Percentiles rank a stretch among this genome's conserved stretches.
These are phyloP conservation scores for Tortricodes alternella DNA, from an alignment of 2,888 invertebrate genomes.

Conservation along the genomic window DNA sequence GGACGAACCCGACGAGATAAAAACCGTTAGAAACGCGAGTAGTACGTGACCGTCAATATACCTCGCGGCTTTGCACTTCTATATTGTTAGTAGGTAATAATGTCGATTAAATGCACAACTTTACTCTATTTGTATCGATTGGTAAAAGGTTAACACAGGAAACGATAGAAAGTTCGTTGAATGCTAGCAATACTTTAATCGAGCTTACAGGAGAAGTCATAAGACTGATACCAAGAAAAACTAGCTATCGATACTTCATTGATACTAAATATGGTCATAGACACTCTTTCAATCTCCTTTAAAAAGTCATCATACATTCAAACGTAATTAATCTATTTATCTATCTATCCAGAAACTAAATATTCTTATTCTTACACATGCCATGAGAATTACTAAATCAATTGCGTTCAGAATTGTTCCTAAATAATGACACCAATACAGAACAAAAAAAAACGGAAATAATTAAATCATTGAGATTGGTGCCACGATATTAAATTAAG, in stretches of 20 bases:
- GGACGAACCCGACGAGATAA: constrained; percentile 49
- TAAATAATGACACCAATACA: not conserved
- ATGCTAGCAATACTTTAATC: no score
- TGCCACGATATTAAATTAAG: not conserved
- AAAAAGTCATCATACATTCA: no score
- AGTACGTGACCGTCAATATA: constrained; percentile 63
- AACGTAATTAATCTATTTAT: no score
- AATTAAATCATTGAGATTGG: not conserved
- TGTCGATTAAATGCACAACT: constrained; percentile 41
- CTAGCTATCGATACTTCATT: not conserved
- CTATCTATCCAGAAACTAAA: constrained; percentile 34
- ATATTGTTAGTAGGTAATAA: constrained; percentile 47
- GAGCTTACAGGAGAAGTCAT: no score
- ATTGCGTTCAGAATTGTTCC: constrained; percentile 14
- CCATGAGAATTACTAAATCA: constrained; percentile 37
- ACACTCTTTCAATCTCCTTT: constrained; percentile 40
- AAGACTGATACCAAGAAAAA: constrained; percentile 33
- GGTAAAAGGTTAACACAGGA: no score
- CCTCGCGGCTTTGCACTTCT: constrained; percentile 49
- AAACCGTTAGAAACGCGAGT: constrained; percentile 67
- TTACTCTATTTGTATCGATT: constrained; percentile 27
- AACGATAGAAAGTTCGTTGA: no score
- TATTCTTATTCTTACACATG: constrained; percentile 43
- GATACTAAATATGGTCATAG: constrained; percentile 36
- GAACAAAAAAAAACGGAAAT: not conserved